Evolutionary conservation across 2,797 vertebrate species (phyloP), one percentile per base, ranked within the genome.

Genomic region (Cynopterus sphinx): DNA sequence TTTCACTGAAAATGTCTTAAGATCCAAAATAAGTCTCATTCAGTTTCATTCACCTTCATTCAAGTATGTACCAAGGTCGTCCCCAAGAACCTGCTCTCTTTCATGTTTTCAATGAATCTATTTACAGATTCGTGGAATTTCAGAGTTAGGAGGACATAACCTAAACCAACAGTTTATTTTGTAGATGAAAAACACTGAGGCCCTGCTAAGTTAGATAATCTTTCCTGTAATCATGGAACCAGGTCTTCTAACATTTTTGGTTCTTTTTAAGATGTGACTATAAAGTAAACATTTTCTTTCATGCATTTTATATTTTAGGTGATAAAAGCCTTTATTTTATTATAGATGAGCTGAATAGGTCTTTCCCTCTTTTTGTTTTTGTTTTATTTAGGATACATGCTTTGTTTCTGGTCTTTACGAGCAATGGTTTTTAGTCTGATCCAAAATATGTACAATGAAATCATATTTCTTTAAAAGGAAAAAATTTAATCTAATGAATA

Each of bases 361-460:
- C 36, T 75, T 67, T 82, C 86, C n/a, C 17, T 79, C 77, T 49
- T 49, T 49, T 49, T 49, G 49, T 49, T 49, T 49, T 49, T 49
- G 49, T 49, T 49, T 49, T 49, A 49, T 49, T 49, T 49, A 49
- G 49, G 15, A 95, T 24, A 78, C 13, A 28, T 3, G 15, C 24
- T 46, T 87, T 36, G 6, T 70, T 95, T 91, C 31, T 41, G 79
- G 1, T 91, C 79, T 93, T 89, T 51, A 70, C 75, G 95, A 89
- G 55, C 51, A 78, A 43, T 49, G 28, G 11, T 36, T 87, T 90
- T 84, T 68, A 63, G 19, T 93, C 41, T 70, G 41, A 91, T 79
- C 83, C 68, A 93, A 93, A 95, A 93, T 90, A 79, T 63, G 57
- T 83, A 31, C 26, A 65, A 31, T 53, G 17, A 28, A 59, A 33